A percentile compares a stretch with the other conserved stretches of the same genome.
phyloP scores from a whole-genome alignment of 2,888 invertebrate species.

The Pollenia labialis region DNA sequence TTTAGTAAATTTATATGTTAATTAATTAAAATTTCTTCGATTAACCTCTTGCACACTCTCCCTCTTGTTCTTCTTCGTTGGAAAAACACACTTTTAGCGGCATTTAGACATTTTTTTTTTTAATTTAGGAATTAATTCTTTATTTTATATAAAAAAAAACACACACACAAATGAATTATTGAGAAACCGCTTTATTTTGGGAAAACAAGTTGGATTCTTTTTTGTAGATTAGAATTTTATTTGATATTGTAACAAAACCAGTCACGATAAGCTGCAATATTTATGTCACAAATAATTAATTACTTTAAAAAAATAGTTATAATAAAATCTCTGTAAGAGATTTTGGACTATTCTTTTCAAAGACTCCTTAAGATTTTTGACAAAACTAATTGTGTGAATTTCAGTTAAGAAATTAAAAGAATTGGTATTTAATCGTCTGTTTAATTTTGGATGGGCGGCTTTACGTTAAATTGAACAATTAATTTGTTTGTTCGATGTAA shows the following conservation, averaged over 20 bases:
- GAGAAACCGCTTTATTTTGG: slow-evolving; percentile 7
- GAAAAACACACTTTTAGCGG: not conserved
- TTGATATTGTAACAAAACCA: slow-evolving; percentile 18
- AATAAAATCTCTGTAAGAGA: too few relatives aligned
- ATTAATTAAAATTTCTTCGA: slow-evolving; percentile 60
- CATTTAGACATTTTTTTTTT: not conserved
- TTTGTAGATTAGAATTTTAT: slow-evolving; percentile 3
- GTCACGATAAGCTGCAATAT: not conserved
- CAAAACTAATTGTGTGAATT: too few relatives aligned
- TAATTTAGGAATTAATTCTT: slow-evolving; percentile 41
- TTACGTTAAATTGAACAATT: too few relatives aligned
- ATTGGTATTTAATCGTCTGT: too few relatives aligned
- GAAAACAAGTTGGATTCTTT: not conserved
- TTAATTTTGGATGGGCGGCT: too few relatives aligned
- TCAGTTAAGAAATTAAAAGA: too few relatives aligned
- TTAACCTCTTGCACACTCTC: slow-evolving; percentile 10
- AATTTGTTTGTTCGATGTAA: too few relatives aligned
- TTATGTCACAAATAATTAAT: not conserved
- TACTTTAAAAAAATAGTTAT: too few relatives aligned
- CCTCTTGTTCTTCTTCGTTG: too few relatives aligned
- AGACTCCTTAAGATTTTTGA: too few relatives aligned
- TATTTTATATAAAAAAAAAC: not conserved
- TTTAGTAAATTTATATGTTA: slow-evolving; percentile 63
- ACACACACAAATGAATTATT: not conserved
- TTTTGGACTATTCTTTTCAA: too few relatives aligned